Percentiles rank a stretch among this genome's conserved stretches.
phyloP scores from a whole-genome alignment of 2,888 invertebrate species.

The Silvanus unidentatus region DNA sequence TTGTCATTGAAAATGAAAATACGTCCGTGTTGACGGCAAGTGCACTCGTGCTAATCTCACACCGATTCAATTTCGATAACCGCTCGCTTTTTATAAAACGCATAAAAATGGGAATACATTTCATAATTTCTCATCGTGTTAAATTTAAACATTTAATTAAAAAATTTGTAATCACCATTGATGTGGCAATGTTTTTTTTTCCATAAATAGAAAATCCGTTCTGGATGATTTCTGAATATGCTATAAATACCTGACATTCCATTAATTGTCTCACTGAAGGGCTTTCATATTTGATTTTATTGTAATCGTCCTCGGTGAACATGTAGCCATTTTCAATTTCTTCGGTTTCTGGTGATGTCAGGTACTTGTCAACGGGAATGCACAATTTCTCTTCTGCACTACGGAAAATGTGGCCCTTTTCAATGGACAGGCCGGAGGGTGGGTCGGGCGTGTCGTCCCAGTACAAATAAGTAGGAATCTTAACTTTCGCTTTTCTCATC shows the following conservation, averaged over 20 bases:
- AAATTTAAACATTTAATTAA: no score
- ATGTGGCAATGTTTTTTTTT: no score
- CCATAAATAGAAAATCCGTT: no score
- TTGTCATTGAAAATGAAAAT: no score
- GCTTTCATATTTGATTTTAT: conserved; percentile 57
- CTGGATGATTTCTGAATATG: no score
- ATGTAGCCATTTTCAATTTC: conserved; percentile 52
- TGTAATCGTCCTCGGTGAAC: conserved; percentile 55
- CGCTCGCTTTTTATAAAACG: no score
- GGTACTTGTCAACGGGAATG: conserved; percentile 33
- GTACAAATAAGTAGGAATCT: conserved; percentile 42
- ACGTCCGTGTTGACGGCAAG: no score
- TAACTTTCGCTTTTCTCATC: conserved; percentile 41
- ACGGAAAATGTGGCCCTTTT: conserved; percentile 41
- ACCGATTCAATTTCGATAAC: no score
- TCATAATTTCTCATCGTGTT: no score
- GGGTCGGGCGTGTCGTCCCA: conserved; percentile 44
- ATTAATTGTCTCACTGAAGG: conserved; percentile 55
- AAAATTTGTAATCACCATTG: no score
- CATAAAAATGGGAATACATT: no score
- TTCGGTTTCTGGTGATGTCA: conserved; percentile 32
- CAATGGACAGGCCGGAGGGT: conserved; percentile 46
- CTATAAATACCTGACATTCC: conserved; percentile 50
- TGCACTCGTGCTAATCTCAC: no score
- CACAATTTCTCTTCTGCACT: conserved; percentile 43